Evolutionary conservation across 2,113 vertebrate genomes (phyloP), one percentile per base, ranked within the genome.

Genomic region (Pogona vitticeps): DNA sequence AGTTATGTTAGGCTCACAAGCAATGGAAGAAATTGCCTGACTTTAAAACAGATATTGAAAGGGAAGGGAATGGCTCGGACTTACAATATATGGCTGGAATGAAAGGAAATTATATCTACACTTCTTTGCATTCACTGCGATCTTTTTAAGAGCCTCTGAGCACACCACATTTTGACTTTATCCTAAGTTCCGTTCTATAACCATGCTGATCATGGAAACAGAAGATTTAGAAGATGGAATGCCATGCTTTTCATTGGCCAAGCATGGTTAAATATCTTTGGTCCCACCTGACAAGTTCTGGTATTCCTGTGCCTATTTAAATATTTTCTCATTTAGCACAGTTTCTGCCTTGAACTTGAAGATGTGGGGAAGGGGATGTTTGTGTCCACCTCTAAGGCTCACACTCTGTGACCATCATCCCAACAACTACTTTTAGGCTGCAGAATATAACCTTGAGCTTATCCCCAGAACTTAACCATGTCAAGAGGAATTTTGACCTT

Each of bases 1-100:
- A 67, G 20, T 81, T 23, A 14, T 28, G 17, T 78, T 59, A 36
- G 26, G 81, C 46, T 59, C 23, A 36, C 20, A 87, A 28, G 0
- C 67, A 80, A 85, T 68, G 40, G 56, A 90, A 89, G 78, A 18
- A 87, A 86, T 9, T 1, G 85, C 56, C 12, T 73, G 36, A 40
- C 38, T 56, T 79, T 36, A 46, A 76, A 75, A 36, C 58, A 76
- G 28, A 89, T 77, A 7, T 0, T 0, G 8, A 3, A 18, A 86
- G 9, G 3, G 26, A 15, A 88, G 86, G 82, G 17, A 3, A 77
- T 90, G 26, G 21, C 65, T 89, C 84, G 85, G 28, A 26, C 52
- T 36, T 90, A 77, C 79, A 93, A 87, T 0, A 0, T 8, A 67
- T 84, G 88, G 68, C 15, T 36, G 46, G 71, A 91, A 33, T 42